phyloP scores from a whole-genome alignment of 2,888 invertebrate species.

The Frankliniella fusca region DNA sequence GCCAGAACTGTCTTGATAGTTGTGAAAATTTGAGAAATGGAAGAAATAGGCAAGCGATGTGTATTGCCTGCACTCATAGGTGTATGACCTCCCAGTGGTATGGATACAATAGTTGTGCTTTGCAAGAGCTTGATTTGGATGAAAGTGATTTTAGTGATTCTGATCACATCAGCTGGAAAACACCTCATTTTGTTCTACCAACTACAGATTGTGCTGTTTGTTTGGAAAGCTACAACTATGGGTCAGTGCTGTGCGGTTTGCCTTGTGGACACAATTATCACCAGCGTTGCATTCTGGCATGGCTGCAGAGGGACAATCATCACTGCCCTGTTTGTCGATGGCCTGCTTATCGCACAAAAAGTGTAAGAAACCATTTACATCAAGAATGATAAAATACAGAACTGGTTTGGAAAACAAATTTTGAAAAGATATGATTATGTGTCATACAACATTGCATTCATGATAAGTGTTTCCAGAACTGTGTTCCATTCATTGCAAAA shows the following conservation, averaged over 20 bases:
- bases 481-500: no score
- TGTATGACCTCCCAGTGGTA: neutral
- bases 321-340: conserved; percentile 54
- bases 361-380: neutral
- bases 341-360: conserved; percentile 47
- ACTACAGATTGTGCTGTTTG: conserved; percentile 52
- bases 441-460: neutral
- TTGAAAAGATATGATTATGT: conserved; percentile 39
- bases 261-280: conserved; percentile 54
- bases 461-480: neutral
- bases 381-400: neutral
- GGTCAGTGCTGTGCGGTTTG: conserved; percentile 49
- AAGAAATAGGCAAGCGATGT: neutral
- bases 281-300: conserved; percentile 50
- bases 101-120: neutral
- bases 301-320: conserved; percentile 52
- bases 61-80: neutral
- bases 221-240: conserved; percentile 48
- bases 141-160: conserved; percentile 33
- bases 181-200: conserved; percentile 43
- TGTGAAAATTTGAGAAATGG: neutral
- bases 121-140: conserved; percentile 30
- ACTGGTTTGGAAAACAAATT: neutral
- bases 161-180: conserved; percentile 33
- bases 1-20: neutral